phyloP scores from a whole-genome alignment of 2,113 vertebrate genomes.

The Aspiorhynchus laticeps region DNA sequence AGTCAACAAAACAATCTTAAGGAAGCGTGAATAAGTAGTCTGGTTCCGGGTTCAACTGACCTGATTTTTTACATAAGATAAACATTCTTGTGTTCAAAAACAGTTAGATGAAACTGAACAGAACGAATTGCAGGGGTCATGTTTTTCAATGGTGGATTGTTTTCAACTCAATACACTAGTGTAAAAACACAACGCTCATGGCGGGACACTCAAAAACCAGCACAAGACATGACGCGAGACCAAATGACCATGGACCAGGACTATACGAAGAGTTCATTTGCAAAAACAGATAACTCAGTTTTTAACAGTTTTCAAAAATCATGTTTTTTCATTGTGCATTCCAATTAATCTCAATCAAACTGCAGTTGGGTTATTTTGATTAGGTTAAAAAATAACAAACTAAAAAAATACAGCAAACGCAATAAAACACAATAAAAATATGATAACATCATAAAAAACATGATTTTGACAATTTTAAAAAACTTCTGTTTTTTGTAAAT shows the following conservation, averaged over 20 bases:
- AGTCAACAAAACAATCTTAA: neutral
- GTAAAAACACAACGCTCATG: neutral
- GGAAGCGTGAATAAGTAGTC: neutral
- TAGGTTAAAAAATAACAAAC: too few relatives aligned
- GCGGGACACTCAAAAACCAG: neutral
- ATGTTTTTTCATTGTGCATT: too few relatives aligned
- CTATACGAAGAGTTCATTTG: too few relatives aligned
- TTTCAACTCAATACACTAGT: neutral
- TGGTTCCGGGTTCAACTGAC: neutral
- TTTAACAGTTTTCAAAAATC: too few relatives aligned
- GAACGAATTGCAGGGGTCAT: neutral
- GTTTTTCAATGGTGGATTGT: neutral
- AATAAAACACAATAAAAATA: too few relatives aligned
- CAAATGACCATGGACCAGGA: neutral
- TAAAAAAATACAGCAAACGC: too few relatives aligned
- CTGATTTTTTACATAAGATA: neutral
- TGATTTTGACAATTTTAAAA: too few relatives aligned
- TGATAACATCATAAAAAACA: too few relatives aligned
- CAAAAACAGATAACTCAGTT: too few relatives aligned
- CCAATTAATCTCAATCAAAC: too few relatives aligned
- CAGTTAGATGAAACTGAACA: neutral
- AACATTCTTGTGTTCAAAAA: neutral
- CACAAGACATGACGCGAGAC: neutral
- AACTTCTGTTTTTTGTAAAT: too few relatives aligned
- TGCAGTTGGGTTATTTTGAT: too few relatives aligned